These are phyloP conservation scores for Pan paniscus DNA, from an alignment of 2,113 vertebrate species.

Conservation along the genomic window DNA sequence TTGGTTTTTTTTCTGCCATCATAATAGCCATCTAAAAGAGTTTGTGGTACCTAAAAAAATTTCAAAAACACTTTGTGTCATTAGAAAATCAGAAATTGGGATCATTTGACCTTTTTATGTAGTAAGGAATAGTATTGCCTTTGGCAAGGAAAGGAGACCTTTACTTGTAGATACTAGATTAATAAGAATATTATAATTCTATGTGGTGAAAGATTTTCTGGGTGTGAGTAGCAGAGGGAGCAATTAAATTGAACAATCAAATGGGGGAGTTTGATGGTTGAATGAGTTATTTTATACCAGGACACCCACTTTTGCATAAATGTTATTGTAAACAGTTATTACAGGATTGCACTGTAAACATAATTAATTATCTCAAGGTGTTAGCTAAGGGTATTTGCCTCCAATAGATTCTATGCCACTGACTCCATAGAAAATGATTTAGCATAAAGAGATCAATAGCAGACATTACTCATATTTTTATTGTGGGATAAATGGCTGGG, in stretches of 20 bases:
- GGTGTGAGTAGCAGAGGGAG: slow-evolving; percentile 73
- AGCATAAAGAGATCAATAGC: slow-evolving; percentile 79
- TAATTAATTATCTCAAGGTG: slow-evolving; percentile 80
- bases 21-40: neutral
- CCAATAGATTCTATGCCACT: slow-evolving; percentile 76
- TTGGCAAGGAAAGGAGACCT: neutral
- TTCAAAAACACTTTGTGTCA: neutral
- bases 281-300: slow-evolving; percentile 66
- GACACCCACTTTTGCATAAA: slow-evolving; percentile 81
- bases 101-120: neutral
- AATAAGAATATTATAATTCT: neutral
- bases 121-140: neutral
- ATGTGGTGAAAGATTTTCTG: slow-evolving; percentile 67
- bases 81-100: neutral
- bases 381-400: slow-evolving; percentile 63
- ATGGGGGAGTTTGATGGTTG: slow-evolving; percentile 80
- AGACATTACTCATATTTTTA: slow-evolving; percentile 78
- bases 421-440: slow-evolving; percentile 79
- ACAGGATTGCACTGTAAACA: slow-evolving; percentile 80
- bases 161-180: neutral
- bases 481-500: slow-evolving; percentile 7
- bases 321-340: slow-evolving; percentile 83
- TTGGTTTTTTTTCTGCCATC: neutral
- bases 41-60: neutral
- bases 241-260: slow-evolving; percentile 78